phyloP scores from a whole-genome alignment of 2,113 vertebrate genomes.

The Myrmecophaga tridactyla region DNA sequence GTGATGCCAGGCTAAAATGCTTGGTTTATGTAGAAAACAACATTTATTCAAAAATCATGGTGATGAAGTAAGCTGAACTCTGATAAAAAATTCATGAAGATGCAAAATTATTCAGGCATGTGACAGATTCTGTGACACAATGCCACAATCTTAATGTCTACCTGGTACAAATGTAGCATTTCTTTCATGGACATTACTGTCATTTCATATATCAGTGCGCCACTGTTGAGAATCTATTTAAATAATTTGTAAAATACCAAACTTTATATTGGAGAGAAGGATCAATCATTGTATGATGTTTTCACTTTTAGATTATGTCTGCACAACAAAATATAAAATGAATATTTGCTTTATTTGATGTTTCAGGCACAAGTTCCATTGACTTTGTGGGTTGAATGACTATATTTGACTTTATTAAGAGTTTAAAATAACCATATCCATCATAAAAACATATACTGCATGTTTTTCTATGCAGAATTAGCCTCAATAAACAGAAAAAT shows the following conservation, averaged over 20 bases:
- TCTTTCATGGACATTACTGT: conserved; percentile 60
- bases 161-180: conserved; percentile 73
- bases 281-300: conserved; percentile 51
- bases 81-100: conserved; percentile 75
- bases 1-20: neutral
- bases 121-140: conserved; percentile 66
- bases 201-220: conserved; percentile 45
- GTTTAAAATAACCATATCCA: conserved; percentile 19
- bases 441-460: conserved; percentile 5
- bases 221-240: conserved; percentile 29
- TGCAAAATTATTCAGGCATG: conserved; percentile 64
- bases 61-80: conserved; percentile 21
- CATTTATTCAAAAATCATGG: conserved; percentile 70
- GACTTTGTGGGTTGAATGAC: conserved; percentile 7
- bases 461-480: conserved; percentile 15
- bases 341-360: conserved; percentile 44
- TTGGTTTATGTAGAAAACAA: conserved; percentile 33
- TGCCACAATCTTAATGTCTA: conserved; percentile 68
- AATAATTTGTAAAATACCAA: conserved; percentile 27
- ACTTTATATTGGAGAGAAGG: neutral
- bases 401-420: conserved; percentile 33
- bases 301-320: conserved; percentile 55
- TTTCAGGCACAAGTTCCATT: conserved; percentile 51
- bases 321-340: conserved; percentile 31
- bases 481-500: conserved; percentile 11